Evolutionary conservation across 2,113 vertebrate genomes (phyloP).

Genomic region (Neotoma lepida): DNA sequence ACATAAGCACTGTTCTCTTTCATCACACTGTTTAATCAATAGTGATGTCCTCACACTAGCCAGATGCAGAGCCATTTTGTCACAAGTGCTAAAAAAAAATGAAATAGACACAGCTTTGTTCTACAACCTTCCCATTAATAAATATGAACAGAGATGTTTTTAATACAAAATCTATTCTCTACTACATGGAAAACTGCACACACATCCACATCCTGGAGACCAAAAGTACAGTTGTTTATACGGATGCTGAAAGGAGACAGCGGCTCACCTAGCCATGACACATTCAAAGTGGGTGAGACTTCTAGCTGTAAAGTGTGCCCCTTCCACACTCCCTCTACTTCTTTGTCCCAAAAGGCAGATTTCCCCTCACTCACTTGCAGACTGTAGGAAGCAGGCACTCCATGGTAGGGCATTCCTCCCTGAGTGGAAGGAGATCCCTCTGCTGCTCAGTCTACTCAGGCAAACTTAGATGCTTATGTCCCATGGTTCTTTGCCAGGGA

Average conservation of each 20-base stretch:
- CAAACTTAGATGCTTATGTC: background rate
- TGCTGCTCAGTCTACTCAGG: background rate
- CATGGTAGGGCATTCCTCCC: background rate
- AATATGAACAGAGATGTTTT: slow-evolving; percentile 60
- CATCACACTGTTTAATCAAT: slow-evolving; percentile 88
- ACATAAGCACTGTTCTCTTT: slow-evolving; percentile 84
- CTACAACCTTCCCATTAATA: slow-evolving; percentile 67
- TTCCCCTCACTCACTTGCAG: background rate
- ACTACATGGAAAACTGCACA: slow-evolving; percentile 60
- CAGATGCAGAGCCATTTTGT: slow-evolving; percentile 79
- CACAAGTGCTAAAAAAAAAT: slow-evolving; percentile 80
- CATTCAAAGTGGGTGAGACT: background rate
- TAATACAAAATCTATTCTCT: slow-evolving; percentile 69
- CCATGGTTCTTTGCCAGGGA: background rate
- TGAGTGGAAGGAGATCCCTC: background rate
- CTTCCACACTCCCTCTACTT: background rate
- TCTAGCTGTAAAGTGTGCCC: background rate
- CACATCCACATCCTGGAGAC: background rate
- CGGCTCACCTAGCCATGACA: background rate
- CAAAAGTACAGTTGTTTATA: background rate
- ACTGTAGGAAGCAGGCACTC: background rate
- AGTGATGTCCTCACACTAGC: slow-evolving; percentile 83
- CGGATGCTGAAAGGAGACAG: background rate
- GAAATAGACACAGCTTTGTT: slow-evolving; percentile 77
- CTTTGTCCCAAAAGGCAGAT: background rate